Evolutionary conservation across 2,888 invertebrate genomes (phyloP).

Genomic region (Troides oblongomaculatus): DNA sequence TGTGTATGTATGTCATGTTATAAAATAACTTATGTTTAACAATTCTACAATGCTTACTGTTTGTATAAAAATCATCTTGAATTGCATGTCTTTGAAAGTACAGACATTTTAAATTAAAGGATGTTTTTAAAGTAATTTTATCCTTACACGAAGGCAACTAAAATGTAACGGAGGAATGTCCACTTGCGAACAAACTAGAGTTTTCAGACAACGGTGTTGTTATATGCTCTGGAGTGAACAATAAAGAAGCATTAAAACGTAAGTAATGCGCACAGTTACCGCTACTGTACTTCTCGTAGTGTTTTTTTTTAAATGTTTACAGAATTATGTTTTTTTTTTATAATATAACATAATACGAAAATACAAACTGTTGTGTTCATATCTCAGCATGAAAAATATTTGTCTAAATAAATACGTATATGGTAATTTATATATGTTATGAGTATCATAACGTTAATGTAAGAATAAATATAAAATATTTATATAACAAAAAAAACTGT

Average conservation of each 20-base stretch:
- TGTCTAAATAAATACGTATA: too few species aligned
- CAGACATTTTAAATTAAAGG: slow-evolving; percentile 1
- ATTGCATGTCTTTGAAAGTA: neutral
- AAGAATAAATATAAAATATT: too few species aligned
- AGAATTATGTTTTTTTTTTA: neutral
- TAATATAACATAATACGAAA: neutral
- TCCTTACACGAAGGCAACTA: slow-evolving; percentile 1
- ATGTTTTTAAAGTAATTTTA: slow-evolving; percentile 15
- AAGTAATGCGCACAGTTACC: slow-evolving; percentile 15
- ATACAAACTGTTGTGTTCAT: too few species aligned
- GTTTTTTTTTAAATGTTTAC: neutral
- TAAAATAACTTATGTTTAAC: neutral
- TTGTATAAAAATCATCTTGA: neutral
- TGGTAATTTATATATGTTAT: too few species aligned
- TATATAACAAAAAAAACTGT: too few species aligned
- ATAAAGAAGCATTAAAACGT: slow-evolving; percentile 20
- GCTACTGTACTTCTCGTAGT: slow-evolving; percentile 10
- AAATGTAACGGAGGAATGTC: slow-evolving; percentile 17
- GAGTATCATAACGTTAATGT: too few species aligned
- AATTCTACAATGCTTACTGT: neutral
- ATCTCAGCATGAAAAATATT: too few species aligned
- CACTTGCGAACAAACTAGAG: slow-evolving; percentile 12
- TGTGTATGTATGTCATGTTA: neutral
- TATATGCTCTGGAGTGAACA: slow-evolving; percentile 17
- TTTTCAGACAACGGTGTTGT: slow-evolving; percentile 18